A percentile compares a stretch with the other conserved stretches of the same genome.
Conservation (phyloP, 2,888 invertebrate species). For the Deroplatys truncata region DNA sequence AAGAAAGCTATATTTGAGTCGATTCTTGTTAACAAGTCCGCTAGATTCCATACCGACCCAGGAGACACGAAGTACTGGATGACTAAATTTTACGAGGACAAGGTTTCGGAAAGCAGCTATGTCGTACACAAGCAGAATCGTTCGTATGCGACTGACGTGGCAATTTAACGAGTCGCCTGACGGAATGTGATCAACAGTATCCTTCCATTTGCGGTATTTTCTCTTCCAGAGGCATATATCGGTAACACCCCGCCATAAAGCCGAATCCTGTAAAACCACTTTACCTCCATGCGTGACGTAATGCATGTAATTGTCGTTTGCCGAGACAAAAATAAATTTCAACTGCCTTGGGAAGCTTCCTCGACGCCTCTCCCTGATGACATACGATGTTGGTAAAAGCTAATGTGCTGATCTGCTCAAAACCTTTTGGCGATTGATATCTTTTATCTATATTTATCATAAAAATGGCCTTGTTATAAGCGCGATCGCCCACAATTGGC, state of each 20-base stretch:
- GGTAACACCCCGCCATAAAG: not conserved
- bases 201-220: not conserved
- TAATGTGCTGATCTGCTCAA: not conserved
- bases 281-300: not conserved
- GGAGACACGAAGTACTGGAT: not conserved
- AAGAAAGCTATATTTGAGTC: too few relatives aligned
- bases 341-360: not conserved
- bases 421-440: not conserved
- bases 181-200: not conserved
- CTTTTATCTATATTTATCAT: not conserved
- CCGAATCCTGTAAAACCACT: not conserved
- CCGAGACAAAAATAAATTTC: not conserved
- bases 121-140: too few relatives aligned
- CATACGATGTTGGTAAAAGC: not conserved
- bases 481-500: not conserved
- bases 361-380: not conserved
- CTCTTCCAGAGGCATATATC: not conserved
- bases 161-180: not conserved
- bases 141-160: not conserved
- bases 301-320: not conserved
- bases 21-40: too few relatives aligned
- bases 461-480: not conserved
- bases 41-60: not conserved
- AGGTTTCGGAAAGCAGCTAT: not conserved
- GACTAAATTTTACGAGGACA: not conserved